Percentiles rank a stretch among this genome's conserved stretches.
Evolutionary conservation across 2,113 vertebrate genomes (phyloP).

Genomic region (Eptesicus fuscus): DNA sequence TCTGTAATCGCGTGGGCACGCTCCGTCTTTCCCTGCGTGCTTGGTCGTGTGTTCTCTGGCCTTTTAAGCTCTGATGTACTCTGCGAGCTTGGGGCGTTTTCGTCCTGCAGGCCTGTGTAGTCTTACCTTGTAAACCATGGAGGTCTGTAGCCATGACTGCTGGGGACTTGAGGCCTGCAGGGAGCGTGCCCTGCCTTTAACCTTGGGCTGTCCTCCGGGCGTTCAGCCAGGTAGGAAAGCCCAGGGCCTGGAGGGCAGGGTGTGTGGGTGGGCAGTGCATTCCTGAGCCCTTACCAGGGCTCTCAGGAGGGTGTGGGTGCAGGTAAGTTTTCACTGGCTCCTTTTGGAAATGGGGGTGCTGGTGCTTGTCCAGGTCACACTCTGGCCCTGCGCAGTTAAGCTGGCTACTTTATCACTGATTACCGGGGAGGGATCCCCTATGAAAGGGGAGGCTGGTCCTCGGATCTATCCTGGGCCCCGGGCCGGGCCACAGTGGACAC

Average conservation of each 20-base stretch:
- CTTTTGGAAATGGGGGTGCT: not conserved
- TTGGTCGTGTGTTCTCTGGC: not conserved
- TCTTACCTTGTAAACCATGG: not conserved
- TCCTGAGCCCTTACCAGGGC: too few relatives aligned
- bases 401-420: accelerated
- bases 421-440: too few relatives aligned
- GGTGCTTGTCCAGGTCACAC: not conserved
- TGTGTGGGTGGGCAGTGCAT: not conserved
- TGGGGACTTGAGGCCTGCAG: not conserved
- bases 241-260: not conserved
- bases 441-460: not conserved
- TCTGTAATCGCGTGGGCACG: accelerated
- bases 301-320: not conserved
- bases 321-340: not conserved
- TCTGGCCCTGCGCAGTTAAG: not conserved
- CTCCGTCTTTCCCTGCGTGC: accelerated
- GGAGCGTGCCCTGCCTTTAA: not conserved
- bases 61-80: too few relatives aligned
- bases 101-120: not conserved
- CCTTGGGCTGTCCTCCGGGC: not conserved
- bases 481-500: not conserved
- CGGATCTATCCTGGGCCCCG: accelerated
- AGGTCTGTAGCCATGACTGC: too few relatives aligned
- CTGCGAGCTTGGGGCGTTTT: not conserved
- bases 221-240: not conserved